Evolutionary conservation across 2,888 invertebrate genomes (phyloP), one percentile per base, ranked within the genome.

Genomic region (Mantis religiosa): DNA sequence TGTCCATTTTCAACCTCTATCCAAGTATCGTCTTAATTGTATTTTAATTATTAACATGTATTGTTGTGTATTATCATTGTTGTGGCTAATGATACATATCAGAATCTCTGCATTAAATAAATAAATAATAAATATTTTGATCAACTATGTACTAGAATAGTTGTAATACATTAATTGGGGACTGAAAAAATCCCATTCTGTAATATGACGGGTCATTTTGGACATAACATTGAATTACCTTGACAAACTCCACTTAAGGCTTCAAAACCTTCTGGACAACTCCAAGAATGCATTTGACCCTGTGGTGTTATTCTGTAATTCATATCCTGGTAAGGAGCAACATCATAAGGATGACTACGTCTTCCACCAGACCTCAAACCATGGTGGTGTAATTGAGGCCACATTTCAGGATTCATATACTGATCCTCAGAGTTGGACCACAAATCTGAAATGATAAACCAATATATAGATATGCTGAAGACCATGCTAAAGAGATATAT

Each of bases 181-280:
- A n/a, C n/a, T n/a, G n/a, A n/a, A n/a, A n/a, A n/a, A n/a, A n/a
- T n/a, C n/a, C n/a, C n/a, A n/a, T n/a, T n/a, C n/a, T n/a, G n/a
- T n/a, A n/a, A n/a, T n/a, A n/a, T 27, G 27, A 82, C 9, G 8
- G 3, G 2, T 27, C 14, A 27, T 28, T 83, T 20, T 28, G 27
- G n/a, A 3, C 20, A 28, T 54, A 88, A 41, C 20, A 20, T 82
- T 84, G 84, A n/a, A 85, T 83, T 88, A 92, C 92, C 92, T 90
- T 90, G 88, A 89, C 92, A 92, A 27, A 87, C 90, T 28, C 90
- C 91, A 89, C 91, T 89, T 82, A 90, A 85, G 2, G 88, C 71
- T 87, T 90, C 88, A 90, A 88, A 91, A 14, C 92, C 92, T 81
- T 90, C 90, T 9, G 91, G 90, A 89, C 92, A 92, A 25, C 87